phyloP scores from a whole-genome alignment of 2,888 invertebrate genomes.

The Erpobdella octoculata region DNA sequence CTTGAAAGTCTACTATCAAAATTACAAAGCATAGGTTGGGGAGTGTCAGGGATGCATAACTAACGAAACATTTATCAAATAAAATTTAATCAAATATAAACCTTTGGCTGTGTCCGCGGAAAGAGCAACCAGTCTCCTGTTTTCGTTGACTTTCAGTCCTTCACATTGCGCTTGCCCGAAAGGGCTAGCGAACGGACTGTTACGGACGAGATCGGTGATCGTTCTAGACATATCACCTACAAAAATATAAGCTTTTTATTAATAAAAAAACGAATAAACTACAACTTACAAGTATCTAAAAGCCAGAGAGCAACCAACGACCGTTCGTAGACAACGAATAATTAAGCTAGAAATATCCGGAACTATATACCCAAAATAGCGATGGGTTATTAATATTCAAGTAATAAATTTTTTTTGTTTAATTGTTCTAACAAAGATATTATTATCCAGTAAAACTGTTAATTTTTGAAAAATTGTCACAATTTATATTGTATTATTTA shows the following conservation, averaged over 20 bases:
- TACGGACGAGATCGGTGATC: slow-evolving; percentile 46
- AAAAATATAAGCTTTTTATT: background rate
- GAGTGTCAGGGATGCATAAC: background rate
- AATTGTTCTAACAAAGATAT: no score
- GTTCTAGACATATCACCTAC: slow-evolving; percentile 44
- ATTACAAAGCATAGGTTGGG: background rate
- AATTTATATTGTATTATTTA: no score
- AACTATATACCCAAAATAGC: no score
- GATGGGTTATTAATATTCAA: no score
- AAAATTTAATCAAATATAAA: background rate
- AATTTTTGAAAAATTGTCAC: no score
- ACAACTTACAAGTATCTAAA: no score
- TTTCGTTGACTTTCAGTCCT: slow-evolving; percentile 41
- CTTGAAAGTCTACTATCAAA: background rate
- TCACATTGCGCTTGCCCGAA: slow-evolving; percentile 45
- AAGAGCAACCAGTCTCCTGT: slow-evolving; percentile 48
- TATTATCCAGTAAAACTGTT: no score
- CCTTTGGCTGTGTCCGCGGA: slow-evolving; percentile 35
- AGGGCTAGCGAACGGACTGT: slow-evolving; percentile 44
- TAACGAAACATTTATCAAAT: background rate
- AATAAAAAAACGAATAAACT: background rate
- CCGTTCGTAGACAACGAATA: background rate
- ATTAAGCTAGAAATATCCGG: background rate
- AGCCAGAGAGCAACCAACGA: no score
- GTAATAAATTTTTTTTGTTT: no score